Conservation (phyloP, 2,113 vertebrate genomes). For the Oenanthe oenanthe region DNA sequence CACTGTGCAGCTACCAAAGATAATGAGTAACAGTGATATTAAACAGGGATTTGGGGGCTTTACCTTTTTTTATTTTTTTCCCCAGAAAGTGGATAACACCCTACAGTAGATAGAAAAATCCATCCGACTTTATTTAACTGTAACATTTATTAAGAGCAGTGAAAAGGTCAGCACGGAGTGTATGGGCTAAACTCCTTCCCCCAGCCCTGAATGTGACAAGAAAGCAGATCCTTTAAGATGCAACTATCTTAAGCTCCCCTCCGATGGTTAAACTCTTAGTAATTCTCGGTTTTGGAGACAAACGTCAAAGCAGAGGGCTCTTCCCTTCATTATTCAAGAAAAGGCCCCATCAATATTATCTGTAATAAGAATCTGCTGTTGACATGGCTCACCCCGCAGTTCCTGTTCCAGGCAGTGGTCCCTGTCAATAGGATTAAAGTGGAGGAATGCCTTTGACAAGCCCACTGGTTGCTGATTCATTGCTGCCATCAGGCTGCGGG, state of each 20-base stretch:
- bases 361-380: conserved; percentile 80
- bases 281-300: conserved; percentile 77
- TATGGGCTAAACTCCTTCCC: conserved; percentile 65
- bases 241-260: conserved; percentile 74
- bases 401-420: conserved; percentile 73
- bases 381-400: conserved; percentile 74
- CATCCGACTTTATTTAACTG: conserved; percentile 70
- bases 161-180: conserved; percentile 64
- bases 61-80: background rate
- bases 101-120: conserved; percentile 71
- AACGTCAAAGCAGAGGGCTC: conserved; percentile 76
- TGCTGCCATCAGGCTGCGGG: conserved; percentile 74
- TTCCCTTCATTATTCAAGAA: conserved; percentile 77
- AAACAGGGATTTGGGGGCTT: conserved; percentile 55
- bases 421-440: conserved; percentile 78
- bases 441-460: conserved; percentile 76
- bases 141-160: conserved; percentile 73
- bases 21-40: conserved; percentile 72
- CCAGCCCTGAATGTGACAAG: conserved; percentile 64
- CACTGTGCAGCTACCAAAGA: conserved; percentile 51
- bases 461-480: conserved; percentile 66
- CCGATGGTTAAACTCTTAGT: conserved; percentile 71
- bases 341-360: conserved; percentile 78
- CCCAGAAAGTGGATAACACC: conserved; percentile 59
- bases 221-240: conserved; percentile 75